A percentile compares a stretch with the other conserved stretches of the same genome.
Conservation (phyloP, 2,797 vertebrate species). For the Naso thynnoides region DNA sequence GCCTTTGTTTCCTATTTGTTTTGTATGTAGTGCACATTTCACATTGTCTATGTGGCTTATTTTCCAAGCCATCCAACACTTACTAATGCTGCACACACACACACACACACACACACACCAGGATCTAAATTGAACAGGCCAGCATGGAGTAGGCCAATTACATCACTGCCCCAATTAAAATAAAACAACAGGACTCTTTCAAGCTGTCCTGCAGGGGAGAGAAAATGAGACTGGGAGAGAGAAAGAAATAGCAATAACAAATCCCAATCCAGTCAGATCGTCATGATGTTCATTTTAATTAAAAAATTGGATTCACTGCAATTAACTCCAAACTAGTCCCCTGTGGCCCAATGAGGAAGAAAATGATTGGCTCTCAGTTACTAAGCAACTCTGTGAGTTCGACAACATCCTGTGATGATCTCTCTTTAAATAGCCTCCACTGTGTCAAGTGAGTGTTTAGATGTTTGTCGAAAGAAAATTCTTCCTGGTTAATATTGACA, state of each 20-base stretch:
- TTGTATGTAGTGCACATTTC: constrained; percentile 11
- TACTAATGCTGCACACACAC: constrained; percentile 24
- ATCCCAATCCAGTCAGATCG: constrained; percentile 83
- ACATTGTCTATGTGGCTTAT: constrained; percentile 22
- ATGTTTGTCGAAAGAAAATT: constrained; percentile 54
- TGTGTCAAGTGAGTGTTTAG: constrained; percentile 53
- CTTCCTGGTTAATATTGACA: constrained; percentile 35
- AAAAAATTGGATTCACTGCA: constrained; percentile 84
- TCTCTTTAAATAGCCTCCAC: constrained; percentile 52
- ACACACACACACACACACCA: constrained; percentile 51
- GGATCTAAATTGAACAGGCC: constrained; percentile 79
- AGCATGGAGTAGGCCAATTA: constrained; percentile 85
- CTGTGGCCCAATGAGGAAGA: constrained; percentile 71
- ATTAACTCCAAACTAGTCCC: constrained; percentile 85
- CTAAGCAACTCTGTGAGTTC: constrained; percentile 66
- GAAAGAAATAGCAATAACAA: constrained; percentile 80
- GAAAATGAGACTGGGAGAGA: constrained; percentile 75
- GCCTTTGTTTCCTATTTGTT: constrained; percentile 11
- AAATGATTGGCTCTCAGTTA: constrained; percentile 78
- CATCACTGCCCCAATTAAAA: constrained; percentile 85
- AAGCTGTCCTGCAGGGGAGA: constrained; percentile 84
- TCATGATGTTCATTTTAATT: constrained; percentile 85
- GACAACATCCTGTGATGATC: constrained; percentile 68
- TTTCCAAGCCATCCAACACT: constrained; percentile 24
- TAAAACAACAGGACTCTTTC: constrained; percentile 86